Evolutionary conservation across 2,797 vertebrate species (phyloP), one percentile per base, ranked within the genome.

Genomic region (Dicrostonyx torquatus): DNA sequence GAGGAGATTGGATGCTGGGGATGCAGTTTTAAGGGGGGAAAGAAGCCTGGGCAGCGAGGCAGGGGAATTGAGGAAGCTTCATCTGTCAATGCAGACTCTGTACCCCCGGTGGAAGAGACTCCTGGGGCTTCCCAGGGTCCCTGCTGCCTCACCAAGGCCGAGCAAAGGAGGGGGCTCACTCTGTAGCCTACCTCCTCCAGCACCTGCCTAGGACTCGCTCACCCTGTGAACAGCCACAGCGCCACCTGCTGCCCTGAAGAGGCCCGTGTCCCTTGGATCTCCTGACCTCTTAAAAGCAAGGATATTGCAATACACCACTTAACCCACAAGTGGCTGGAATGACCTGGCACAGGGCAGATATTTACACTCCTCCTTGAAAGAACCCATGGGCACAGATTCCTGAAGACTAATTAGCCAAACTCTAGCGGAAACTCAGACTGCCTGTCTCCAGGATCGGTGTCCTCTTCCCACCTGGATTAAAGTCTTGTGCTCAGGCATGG

Each of bases 311-410:
- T 13, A 2, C 24, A 10, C 3, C 64, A 79, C 55, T 45, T 8
- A 8, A 6, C 6, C 0, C 48, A 55, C 14, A 2, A 2, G 1
- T 2, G 6, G 48, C 37, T 13, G 8, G 2, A 2, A 7, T 3
- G 14, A 29, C n/a, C 37, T 48, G 83, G 15, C 60, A 20, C 37
- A 6, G 6, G 8, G 68, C 31, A 45, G 60, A 6, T 40, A n/a
- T 34, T 3, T 14, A 34, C 9, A 34, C 0, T n/a, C 64, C 37
- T 70, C 29, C 76, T 64, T 15, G 2, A 26, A 8, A 13, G 37
- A 68, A 29, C 45, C 34, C 0, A 2, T 31, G 40, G 55, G 90
- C n/a, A 13, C 72, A 80, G 37, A 50, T 37, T 43, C 66, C 29
- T 6, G 53, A 26, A 58, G 60, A 50, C 8, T 55, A 14, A 7